Conservation (phyloP, 2,113 vertebrate genomes). For the Herpailurus yagouaroundi region DNA sequence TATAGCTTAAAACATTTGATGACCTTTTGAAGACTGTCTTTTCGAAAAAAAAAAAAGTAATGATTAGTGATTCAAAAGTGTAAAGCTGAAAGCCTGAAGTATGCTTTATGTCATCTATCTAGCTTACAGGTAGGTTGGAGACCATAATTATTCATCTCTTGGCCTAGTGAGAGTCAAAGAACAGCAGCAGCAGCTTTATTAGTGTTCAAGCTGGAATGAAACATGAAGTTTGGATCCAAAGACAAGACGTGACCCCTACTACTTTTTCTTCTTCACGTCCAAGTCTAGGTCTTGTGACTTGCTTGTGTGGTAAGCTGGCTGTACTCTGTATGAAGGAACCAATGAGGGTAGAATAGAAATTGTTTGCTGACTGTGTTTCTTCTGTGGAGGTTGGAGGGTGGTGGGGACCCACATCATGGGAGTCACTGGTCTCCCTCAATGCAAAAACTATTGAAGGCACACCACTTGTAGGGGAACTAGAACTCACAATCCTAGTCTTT, state of each 20-base stretch:
- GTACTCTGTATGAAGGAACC: neutral
- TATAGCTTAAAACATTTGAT: slow-evolving; percentile 25
- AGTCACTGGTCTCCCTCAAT: neutral
- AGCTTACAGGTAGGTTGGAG: neutral
- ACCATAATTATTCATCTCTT: neutral
- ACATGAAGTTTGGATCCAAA: neutral
- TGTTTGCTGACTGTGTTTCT: neutral
- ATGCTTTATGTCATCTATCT: neutral
- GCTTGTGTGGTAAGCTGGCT: neutral
- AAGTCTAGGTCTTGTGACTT: neutral
- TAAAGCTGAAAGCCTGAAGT: slow-evolving; percentile 9
- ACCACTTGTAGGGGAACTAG: no score
- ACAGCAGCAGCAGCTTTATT: neutral
- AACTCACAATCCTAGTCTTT: neutral
- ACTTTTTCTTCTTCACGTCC: neutral
- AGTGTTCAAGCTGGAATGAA: neutral
- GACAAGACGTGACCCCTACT: neutral
- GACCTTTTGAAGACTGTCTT: neutral
- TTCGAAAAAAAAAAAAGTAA: neutral
- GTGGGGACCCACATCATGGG: accelerated
- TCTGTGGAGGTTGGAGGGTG: neutral
- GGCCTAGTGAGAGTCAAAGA: neutral
- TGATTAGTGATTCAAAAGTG: neutral
- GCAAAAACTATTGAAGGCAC: neutral
- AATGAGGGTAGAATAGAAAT: neutral